Percentiles rank a stretch among this genome's conserved stretches.
phyloP scores from a whole-genome alignment of 2,888 invertebrate species.

The Oegoconia quadripuncta region DNA sequence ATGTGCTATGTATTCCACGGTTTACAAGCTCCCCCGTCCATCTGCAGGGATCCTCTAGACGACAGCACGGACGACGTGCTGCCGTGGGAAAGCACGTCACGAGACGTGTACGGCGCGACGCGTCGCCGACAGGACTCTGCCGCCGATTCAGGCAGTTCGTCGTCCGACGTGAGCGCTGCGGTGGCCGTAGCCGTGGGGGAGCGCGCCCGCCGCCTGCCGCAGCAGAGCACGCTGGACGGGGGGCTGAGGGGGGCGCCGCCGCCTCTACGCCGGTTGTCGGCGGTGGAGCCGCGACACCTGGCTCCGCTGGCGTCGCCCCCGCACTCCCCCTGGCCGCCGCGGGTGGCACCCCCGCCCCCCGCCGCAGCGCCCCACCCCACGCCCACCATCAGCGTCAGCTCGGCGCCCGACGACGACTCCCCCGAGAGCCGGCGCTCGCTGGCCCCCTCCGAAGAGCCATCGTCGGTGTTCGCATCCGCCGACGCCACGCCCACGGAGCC shows the following conservation, averaged over 20 bases:
- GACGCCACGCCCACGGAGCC: conserved; percentile 64
- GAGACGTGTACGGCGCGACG: conserved; percentile 46
- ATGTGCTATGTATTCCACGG: too few species aligned
- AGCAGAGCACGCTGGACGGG: conserved; percentile 84
- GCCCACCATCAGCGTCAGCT: conserved; percentile 84
- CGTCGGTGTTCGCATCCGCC: conserved; percentile 67
- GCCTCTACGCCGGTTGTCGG: conserved; percentile 64
- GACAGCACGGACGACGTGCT: conserved; percentile 59
- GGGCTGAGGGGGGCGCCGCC: conserved; percentile 75
- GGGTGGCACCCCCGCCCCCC: conserved; percentile 43
- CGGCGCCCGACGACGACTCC: conserved; percentile 63
- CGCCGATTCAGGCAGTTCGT: conserved; percentile 85
- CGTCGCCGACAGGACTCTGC: conserved; percentile 81
- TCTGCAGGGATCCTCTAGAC: conserved; percentile 57
- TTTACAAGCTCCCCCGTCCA: background rate
- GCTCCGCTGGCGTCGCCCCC: conserved; percentile 71
- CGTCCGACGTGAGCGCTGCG: conserved; percentile 84
- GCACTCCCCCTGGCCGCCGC: conserved; percentile 60
- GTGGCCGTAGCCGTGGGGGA: conserved; percentile 75
- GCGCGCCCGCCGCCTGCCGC: conserved; percentile 81
- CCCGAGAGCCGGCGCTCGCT: conserved; percentile 58
- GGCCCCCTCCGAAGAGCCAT: conserved; percentile 63
- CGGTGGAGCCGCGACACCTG: conserved; percentile 79
- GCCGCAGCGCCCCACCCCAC: conserved; percentile 53
- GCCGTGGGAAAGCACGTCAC: conserved; percentile 57